These are phyloP conservation scores for Eubucco bourcierii DNA, from an alignment of 2,113 vertebrate genomes.

Conservation along the genomic window DNA sequence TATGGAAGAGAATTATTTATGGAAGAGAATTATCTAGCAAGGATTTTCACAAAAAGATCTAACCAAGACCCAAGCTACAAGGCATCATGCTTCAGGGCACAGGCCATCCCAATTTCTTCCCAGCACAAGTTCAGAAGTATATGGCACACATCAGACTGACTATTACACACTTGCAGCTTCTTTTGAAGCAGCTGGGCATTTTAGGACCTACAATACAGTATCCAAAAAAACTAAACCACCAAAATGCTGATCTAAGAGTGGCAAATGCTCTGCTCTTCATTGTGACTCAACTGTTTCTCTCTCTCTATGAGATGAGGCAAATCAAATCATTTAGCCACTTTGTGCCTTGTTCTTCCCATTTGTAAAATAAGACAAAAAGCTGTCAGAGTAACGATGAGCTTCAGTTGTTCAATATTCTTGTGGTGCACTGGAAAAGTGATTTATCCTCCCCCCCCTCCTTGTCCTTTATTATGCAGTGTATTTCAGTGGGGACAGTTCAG, in stretches of 20 bases:
- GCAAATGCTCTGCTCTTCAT: not conserved
- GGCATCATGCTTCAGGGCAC: not conserved
- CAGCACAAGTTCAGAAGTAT: not conserved
- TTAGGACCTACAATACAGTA: not conserved
- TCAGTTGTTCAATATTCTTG: not conserved
- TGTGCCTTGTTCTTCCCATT: not conserved
- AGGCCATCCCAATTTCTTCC: not conserved
- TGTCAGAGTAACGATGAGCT: not conserved
- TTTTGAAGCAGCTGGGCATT: not conserved
- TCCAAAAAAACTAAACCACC: not conserved
- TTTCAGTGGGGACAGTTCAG: not conserved
- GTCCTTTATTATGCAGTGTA: not conserved
- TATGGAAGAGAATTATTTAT: not conserved
- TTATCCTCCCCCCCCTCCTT: not conserved
- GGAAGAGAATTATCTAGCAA: not conserved
- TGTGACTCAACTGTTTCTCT: not conserved
- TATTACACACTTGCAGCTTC: not conserved
- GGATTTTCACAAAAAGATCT: not conserved
- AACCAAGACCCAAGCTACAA: not conserved
- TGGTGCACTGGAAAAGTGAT: not conserved
- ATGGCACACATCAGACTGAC: not conserved
- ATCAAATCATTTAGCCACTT: not conserved
- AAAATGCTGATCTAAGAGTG: not conserved
- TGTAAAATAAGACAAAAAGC: conserved; percentile 34
- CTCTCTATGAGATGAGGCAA: not conserved